Evolutionary conservation across 1,140 invertebrate species (phyloP).

Genomic region (Drosophila funebris): DNA sequence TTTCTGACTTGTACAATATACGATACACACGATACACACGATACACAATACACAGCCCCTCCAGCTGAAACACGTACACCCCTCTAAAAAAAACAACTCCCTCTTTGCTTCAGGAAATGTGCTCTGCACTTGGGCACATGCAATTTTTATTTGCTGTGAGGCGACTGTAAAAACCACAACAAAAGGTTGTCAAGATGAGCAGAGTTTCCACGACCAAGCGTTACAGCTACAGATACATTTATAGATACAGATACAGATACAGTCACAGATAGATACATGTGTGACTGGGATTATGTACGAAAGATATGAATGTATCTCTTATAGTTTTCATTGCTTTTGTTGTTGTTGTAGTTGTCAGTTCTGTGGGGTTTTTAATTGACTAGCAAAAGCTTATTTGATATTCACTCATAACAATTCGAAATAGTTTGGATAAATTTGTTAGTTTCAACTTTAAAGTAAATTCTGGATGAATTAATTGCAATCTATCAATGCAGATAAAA

Average conservation of each 20-base stretch:
- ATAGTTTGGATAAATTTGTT: neutral
- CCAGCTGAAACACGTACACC: neutral
- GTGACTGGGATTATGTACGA: constrained; percentile 11
- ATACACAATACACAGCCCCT: neutral
- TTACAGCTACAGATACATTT: neutral
- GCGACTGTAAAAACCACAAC: constrained; percentile 42
- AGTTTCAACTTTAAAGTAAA: too few species aligned
- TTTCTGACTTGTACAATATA: constrained; percentile 52
- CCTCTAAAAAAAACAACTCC: neutral
- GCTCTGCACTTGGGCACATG: constrained; percentile 30
- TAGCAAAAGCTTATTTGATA: neutral
- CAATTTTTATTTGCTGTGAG: constrained; percentile 46
- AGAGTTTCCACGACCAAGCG: neutral
- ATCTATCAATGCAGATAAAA: too few species aligned
- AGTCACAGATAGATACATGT: neutral
- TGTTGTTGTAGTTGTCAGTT: neutral
- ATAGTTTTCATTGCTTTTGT: constrained; percentile 8
- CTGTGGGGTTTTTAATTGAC: constrained; percentile 4
- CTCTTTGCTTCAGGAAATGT: constrained; percentile 5
- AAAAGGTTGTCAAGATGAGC: constrained; percentile 40
- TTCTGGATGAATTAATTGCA: too few species aligned
- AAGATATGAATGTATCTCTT: constrained; percentile 15
- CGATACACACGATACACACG: too few species aligned
- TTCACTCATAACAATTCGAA: neutral
- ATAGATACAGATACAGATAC: neutral